Evolutionary conservation across 2,797 vertebrate species (phyloP).

Genomic region (Sebastes umbrosus): DNA sequence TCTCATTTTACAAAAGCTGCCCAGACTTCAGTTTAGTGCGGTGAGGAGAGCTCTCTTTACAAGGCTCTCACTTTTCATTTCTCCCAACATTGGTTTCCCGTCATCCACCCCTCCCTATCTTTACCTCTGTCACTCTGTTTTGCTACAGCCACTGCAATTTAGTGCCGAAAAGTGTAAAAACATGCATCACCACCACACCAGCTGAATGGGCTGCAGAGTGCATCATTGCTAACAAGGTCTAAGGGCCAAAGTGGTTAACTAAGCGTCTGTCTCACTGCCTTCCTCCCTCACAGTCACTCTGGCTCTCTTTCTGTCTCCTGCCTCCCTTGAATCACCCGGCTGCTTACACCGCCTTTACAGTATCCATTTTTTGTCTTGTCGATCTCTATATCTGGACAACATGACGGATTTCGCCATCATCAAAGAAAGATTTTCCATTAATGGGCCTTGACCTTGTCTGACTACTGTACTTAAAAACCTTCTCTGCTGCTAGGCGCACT

Average conservation of each 20-base stretch:
- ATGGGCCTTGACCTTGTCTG: constrained; percentile 68
- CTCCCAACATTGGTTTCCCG: constrained; percentile 32
- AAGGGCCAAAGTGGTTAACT: constrained; percentile 82
- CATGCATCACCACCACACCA: constrained; percentile 42
- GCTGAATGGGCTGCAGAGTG: constrained; percentile 70
- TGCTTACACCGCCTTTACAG: constrained; percentile 24
- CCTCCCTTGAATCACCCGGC: constrained; percentile 5
- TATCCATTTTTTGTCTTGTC: constrained; percentile 45
- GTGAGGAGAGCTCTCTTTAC: not conserved
- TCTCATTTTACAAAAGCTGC: not conserved
- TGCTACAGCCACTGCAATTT: constrained; percentile 31
- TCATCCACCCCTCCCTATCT: constrained; percentile 30
- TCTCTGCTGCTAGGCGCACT: constrained; percentile 39
- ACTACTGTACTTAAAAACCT: constrained; percentile 58
- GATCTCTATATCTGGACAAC: constrained; percentile 72
- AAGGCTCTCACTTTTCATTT: constrained; percentile 15
- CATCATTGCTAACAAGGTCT: constrained; percentile 80
- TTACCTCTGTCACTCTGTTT: constrained; percentile 33
- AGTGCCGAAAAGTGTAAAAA: constrained; percentile 60
- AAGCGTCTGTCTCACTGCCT: constrained; percentile 75
- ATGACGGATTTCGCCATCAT: constrained; percentile 77
- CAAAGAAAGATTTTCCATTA: constrained; percentile 69
- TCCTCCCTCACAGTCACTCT: constrained; percentile 6
- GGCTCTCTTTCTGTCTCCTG: constrained; percentile 17
- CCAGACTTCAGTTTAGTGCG: not conserved